Evolutionary conservation across 2,113 vertebrate genomes (phyloP).

Genomic region (Platycercus adscitus): DNA sequence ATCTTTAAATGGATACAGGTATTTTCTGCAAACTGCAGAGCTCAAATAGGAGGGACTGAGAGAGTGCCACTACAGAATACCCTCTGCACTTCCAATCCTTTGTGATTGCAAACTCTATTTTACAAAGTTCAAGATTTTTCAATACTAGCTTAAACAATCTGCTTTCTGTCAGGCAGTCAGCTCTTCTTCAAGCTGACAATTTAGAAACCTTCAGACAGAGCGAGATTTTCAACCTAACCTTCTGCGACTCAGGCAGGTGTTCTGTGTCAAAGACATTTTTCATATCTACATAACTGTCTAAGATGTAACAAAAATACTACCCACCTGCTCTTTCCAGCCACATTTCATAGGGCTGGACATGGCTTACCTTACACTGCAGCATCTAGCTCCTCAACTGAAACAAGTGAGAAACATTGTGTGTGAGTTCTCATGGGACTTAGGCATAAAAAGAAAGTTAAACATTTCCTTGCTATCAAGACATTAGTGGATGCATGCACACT

Average conservation of each 20-base stretch:
- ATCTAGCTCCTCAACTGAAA: neutral
- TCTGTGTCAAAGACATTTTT: neutral
- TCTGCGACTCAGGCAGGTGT: neutral
- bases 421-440: neutral
- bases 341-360: neutral
- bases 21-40: neutral
- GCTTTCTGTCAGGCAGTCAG: neutral
- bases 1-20: neutral
- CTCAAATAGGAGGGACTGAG: accelerated
- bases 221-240: neutral
- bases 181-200: neutral
- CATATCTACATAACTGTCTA: no score
- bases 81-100: neutral
- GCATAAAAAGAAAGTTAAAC: neutral
- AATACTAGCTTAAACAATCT: neutral
- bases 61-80: neutral
- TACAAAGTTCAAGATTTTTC: neutral
- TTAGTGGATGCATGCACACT: neutral
- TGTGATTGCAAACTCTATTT: neutral
- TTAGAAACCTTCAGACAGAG: neutral
- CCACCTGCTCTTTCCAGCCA: neutral
- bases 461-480: neutral
- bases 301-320: neutral
- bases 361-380: neutral
- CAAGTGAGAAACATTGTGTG: neutral